Evolutionary conservation across 2,113 vertebrate genomes (phyloP), one percentile per base, ranked within the genome.

Genomic region (Onychostruthus taczanowskii): DNA sequence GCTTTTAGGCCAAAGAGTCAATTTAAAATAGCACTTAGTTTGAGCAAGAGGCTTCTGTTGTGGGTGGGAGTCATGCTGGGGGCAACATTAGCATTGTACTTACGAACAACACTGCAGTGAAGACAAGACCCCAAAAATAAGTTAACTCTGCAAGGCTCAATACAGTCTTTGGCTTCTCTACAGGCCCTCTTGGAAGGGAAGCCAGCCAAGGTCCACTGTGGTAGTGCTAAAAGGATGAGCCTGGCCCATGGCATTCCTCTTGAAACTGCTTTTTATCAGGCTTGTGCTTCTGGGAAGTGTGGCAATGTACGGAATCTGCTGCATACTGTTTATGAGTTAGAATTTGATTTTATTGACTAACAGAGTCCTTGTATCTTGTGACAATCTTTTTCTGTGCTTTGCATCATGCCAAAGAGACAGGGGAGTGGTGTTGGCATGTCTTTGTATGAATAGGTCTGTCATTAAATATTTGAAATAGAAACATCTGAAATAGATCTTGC

Each of bases 401-500:
- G 77, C 90, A 88, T 90, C 88, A 43, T 84, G 96, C 90, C 91
- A 90, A 59, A 93, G 79, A 97, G 94, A 92, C 96, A 96, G 94
- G 83, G 96, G 96, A 97, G 93, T 97, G 95, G 96, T 94, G 91
- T 84, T 97, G 96, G 96, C 96, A 95, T 95, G 94, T 96, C 95
- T 93, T 92, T 95, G 88, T 89, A 97, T 97, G 96, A 97, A 97
- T 97, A 96, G 95, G 96, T 97, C 96, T 95, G 92, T 97, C 96
- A 94, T 95, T 97, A 97, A 96, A 96, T 96, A 96, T 93, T 97
- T 97, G 93, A 94, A 96, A 97, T 94, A 96, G 95, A 94, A 96
- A 95, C 96, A 96, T 95, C 95, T 97, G 96, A 97, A 97, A 96
- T 96, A 97, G 96, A 97, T 97, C 94, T 97, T 95, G 94, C 90